A percentile compares a stretch with the other conserved stretches of the same genome.
These are phyloP conservation scores for Ichneumoninae sp. DNA, from an alignment of 2,888 invertebrate genomes.

Conservation along the genomic window DNA sequence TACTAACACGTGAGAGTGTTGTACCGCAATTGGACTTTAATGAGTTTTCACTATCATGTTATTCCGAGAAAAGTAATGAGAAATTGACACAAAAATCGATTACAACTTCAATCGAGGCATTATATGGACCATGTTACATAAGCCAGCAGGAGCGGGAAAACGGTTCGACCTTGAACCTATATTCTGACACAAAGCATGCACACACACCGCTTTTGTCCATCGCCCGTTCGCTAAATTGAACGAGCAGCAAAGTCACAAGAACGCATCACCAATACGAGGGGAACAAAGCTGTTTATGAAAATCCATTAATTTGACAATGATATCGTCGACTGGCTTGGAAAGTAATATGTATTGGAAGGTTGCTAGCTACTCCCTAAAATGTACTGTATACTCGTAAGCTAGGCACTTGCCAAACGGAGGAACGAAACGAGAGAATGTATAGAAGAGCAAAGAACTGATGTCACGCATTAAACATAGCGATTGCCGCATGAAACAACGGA, in stretches of 20 bases:
- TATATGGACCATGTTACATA: slow-evolving; percentile 39
- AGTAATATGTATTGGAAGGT: background rate
- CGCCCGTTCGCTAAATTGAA: slow-evolving; percentile 15
- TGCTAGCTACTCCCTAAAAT: background rate
- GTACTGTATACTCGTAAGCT: background rate
- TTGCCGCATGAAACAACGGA: slow-evolving; percentile 31
- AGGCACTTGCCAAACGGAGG: background rate
- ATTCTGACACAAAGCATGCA: slow-evolving; percentile 40
- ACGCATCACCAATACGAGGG: background rate
- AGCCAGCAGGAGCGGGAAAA: slow-evolving; percentile 23
- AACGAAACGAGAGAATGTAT: slow-evolving; percentile 6
- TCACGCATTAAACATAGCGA: slow-evolving; percentile 81
- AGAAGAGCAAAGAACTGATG: slow-evolving; percentile 72
- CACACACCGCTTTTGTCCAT: slow-evolving; percentile 4
- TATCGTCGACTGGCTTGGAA: background rate
- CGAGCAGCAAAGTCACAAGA: background rate
- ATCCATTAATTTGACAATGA: background rate
- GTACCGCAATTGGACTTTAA: background rate
- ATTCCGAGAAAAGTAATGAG: background rate
- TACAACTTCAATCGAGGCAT: no score
- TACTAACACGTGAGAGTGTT: background rate
- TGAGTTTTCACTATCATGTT: background rate
- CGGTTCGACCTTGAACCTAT: slow-evolving; percentile 59
- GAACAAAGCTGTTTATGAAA: background rate
- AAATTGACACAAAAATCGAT: background rate